phyloP scores from a whole-genome alignment of 2,113 vertebrate genomes.

The Hippotragus niger region DNA sequence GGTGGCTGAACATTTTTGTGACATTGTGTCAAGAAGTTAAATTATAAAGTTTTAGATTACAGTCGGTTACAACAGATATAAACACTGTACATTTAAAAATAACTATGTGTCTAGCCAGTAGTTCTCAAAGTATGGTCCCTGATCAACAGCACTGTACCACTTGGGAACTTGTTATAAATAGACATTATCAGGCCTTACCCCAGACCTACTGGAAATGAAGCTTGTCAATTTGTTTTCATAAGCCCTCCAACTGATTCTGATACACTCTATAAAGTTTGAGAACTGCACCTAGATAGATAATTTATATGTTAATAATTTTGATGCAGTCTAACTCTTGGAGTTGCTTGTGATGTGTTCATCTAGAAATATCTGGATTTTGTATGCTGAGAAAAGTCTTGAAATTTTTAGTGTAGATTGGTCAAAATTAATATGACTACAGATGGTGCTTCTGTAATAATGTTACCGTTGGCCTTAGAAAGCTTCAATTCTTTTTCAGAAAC shows the following conservation, averaged over 20 bases:
- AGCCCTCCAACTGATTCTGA: neutral
- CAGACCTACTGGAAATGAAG: neutral
- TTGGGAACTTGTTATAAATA: neutral
- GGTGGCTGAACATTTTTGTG: neutral
- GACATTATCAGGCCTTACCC: neutral
- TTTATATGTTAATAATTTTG: neutral
- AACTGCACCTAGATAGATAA: neutral
- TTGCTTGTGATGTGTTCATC: neutral
- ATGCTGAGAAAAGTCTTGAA: neutral
- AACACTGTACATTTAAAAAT: neutral
- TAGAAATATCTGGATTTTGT: slow-evolving; percentile 43
- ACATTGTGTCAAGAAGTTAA: neutral
- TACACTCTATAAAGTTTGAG: neutral
- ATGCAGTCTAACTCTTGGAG: neutral
- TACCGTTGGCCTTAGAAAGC: neutral
- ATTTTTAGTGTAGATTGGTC: slow-evolving; percentile 16
- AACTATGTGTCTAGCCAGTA: neutral
- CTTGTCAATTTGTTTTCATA: neutral
- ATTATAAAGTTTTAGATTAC: slow-evolving; percentile 17
- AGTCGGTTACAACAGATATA: neutral
- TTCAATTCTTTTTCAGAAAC: neutral
- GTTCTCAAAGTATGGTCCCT: neutral
- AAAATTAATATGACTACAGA: slow-evolving; percentile 8
- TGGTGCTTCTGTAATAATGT: neutral
- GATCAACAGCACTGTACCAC: neutral